These are phyloP conservation scores for Cosmia pyralina DNA, from an alignment of 2,888 invertebrate genomes.

Conservation along the genomic window DNA sequence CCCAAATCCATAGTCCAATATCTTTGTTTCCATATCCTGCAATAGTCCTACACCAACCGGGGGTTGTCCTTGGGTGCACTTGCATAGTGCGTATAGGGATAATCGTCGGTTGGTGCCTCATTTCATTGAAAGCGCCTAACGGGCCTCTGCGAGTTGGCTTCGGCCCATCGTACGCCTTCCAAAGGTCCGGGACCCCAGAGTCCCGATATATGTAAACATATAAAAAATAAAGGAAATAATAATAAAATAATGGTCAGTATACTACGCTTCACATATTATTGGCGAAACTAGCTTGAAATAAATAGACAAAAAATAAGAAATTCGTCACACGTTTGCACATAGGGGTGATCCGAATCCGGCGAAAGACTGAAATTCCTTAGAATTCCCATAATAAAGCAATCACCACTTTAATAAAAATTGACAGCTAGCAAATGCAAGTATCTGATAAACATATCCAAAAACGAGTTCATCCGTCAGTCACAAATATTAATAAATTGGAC, in stretches of 20 bases:
- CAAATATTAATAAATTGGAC: slow-evolving; percentile 74
- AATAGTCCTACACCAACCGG: no score
- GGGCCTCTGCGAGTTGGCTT: no score
- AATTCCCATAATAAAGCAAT: slow-evolving; percentile 36
- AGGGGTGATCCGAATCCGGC: neutral
- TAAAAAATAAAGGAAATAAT: neutral
- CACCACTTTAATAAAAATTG: slow-evolving; percentile 69
- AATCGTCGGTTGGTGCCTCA: no score
- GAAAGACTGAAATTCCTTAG: neutral
- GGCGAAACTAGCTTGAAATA: neutral
- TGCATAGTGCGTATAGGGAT: no score
- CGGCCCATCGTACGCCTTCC: no score
- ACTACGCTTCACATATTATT: neutral
- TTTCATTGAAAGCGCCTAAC: no score
- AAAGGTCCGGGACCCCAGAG: no score
- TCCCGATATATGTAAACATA: no score
- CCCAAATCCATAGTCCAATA: no score
- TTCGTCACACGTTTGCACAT: neutral
- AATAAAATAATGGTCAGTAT: neutral
- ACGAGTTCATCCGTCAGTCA: slow-evolving; percentile 75
- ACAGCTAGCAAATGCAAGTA: slow-evolving; percentile 65
- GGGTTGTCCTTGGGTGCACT: no score
- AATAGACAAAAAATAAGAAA: neutral
- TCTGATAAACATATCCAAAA: slow-evolving; percentile 66
- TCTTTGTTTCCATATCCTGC: no score